These are phyloP conservation scores for Ifrita kowaldi DNA, from an alignment of 2,113 vertebrate genomes.

Conservation along the genomic window DNA sequence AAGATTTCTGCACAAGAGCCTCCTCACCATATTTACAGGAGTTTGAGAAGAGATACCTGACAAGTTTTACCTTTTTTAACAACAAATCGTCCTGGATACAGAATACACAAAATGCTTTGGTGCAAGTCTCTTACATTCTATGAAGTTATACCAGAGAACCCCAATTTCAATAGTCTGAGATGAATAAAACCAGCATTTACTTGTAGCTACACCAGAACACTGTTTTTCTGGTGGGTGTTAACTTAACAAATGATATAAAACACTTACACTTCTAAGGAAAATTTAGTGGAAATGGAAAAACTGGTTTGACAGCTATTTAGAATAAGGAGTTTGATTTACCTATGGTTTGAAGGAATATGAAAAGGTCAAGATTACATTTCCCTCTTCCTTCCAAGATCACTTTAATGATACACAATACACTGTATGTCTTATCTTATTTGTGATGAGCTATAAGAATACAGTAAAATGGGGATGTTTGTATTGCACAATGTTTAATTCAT, in stretches of 20 bases:
- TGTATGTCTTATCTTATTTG: neutral
- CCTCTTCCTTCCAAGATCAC: neutral
- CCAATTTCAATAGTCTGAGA: neutral
- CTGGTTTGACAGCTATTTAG: neutral
- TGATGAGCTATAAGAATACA: neutral
- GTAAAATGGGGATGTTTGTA: neutral
- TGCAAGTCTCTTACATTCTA: neutral
- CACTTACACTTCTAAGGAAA: neutral
- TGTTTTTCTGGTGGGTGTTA: neutral
- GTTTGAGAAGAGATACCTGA: neutral
- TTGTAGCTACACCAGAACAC: neutral
- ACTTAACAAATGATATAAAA: neutral
- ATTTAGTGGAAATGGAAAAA: neutral
- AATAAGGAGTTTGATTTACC: neutral
- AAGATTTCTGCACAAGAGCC: neutral
- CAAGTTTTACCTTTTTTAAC: neutral
- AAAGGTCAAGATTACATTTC: neutral
- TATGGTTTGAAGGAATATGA: neutral
- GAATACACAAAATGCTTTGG: neutral
- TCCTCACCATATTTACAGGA: neutral
- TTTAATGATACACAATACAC: neutral
- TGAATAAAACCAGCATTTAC: neutral
- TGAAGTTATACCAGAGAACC: neutral
- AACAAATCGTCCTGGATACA: neutral
- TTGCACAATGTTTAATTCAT: constrained; percentile 8